phyloP scores from a whole-genome alignment of 1,140 invertebrate species.

The Euura saliciscinereae region DNA sequence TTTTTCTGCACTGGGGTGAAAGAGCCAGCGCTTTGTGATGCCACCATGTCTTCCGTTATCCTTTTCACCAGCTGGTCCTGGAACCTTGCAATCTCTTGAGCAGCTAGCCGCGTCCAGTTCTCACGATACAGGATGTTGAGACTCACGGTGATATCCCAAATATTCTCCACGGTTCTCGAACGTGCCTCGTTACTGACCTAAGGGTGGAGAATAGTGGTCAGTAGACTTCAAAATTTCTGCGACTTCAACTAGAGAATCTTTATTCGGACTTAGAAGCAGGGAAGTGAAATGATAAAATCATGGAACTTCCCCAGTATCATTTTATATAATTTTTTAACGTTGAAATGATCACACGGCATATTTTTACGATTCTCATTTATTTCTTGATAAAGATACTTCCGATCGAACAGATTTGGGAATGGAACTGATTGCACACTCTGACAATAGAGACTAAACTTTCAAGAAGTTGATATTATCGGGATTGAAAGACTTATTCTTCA shows the following conservation, averaged over 20 bases:
- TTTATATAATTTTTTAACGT: too few relatives aligned
- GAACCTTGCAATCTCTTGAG: conserved; percentile 86
- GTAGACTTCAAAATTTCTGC: too few relatives aligned
- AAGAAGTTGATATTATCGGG: conserved; percentile 21
- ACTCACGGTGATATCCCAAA: conserved; percentile 94
- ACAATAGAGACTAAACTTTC: conserved; percentile 43
- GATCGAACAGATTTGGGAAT: conserved; percentile 24
- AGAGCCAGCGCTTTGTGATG: conserved; percentile 53
- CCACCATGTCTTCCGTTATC: conserved; percentile 72
- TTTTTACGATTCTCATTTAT: too few relatives aligned
- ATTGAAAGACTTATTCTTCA: neutral
- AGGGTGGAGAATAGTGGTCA: too few relatives aligned
- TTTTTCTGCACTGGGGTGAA: conserved; percentile 35
- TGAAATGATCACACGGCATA: too few relatives aligned
- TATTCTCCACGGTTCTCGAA: conserved; percentile 81
- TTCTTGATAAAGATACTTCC: too few relatives aligned
- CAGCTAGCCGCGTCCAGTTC: conserved; percentile 90
- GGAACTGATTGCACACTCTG: conserved; percentile 31
- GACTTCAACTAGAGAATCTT: too few relatives aligned
- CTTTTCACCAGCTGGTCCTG: conserved; percentile 84
- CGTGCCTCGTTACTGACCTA: conserved; percentile 67
- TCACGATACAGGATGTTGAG: conserved; percentile 93
- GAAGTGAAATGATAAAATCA: too few relatives aligned
- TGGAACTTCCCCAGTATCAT: too few relatives aligned
- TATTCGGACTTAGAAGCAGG: too few relatives aligned